Percentiles rank a stretch among this genome's conserved stretches.
Evolutionary conservation across 2,797 vertebrate genomes (phyloP).

Genomic region (Chelonia mydas): DNA sequence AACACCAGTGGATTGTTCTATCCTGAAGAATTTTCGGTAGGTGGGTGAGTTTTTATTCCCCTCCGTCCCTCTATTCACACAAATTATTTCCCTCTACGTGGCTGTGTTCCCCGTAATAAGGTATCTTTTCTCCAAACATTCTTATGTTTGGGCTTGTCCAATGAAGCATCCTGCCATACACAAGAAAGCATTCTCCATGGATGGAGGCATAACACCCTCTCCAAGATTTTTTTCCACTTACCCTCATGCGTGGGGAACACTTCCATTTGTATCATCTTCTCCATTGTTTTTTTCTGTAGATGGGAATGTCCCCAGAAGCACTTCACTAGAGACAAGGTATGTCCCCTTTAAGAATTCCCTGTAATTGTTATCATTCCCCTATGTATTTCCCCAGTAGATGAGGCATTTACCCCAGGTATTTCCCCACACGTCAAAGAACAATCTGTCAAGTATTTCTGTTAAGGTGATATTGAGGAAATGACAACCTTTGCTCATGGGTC

Average conservation of each 20-base stretch:
- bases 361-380: background rate
- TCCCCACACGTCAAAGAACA: background rate
- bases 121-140: background rate
- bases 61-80: background rate
- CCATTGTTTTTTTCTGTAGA: background rate
- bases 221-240: background rate
- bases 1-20: background rate
- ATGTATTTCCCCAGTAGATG: background rate
- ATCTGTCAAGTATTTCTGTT: background rate
- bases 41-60: background rate
- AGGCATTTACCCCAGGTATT: background rate
- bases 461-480: background rate
- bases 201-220: background rate
- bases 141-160: conserved; percentile 26
- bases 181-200: background rate
- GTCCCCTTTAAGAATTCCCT: background rate
- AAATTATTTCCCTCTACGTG: background rate
- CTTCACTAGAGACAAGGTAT: background rate
- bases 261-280: background rate
- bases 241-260: background rate
- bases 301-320: background rate
- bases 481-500: background rate
- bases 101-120: background rate
- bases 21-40: background rate
- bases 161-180: background rate